Evolutionary conservation across 2,888 invertebrate species (phyloP).

Genomic region (Linnaemya vulpina): DNA sequence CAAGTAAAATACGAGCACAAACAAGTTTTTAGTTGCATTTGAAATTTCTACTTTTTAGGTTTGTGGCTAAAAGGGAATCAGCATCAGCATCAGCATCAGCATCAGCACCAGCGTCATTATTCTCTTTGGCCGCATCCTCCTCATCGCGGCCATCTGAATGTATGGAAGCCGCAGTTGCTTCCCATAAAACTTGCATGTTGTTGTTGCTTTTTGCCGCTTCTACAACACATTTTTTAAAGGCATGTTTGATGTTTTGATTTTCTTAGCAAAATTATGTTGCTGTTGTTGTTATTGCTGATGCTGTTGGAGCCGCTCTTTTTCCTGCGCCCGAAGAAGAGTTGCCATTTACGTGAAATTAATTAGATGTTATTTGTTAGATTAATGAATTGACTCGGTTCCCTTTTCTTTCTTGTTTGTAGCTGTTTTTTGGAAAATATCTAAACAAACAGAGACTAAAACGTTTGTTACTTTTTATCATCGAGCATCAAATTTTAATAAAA

Average conservation of each 20-base stretch:
- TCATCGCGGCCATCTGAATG: no score
- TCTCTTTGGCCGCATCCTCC: no score
- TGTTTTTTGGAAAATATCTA: no score
- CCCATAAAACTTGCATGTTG: conserved; percentile 15
- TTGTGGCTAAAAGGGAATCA: conserved; percentile 38
- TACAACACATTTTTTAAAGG: neutral
- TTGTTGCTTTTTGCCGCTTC: neutral
- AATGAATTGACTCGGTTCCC: neutral
- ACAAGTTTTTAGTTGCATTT: conserved; percentile 39
- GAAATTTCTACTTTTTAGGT: conserved; percentile 11
- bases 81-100: conserved; percentile 4
- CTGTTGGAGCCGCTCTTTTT: conserved; percentile 15
- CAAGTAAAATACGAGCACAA: conserved; percentile 28
- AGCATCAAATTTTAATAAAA: no score
- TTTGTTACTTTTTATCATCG: no score
- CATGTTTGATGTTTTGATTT: conserved; percentile 63
- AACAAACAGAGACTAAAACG: neutral
- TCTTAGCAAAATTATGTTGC: neutral
- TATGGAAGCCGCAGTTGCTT: neutral
- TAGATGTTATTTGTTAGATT: conserved; percentile 40
- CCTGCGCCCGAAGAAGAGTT: conserved; percentile 23
- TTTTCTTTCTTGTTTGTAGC: neutral
- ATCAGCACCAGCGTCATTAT: conserved; percentile 14
- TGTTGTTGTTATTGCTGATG: conserved; percentile 3
- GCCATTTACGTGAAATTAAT: conserved; percentile 33